Base-by-base conservation (phyloP, 1,140 invertebrate species). In the Arctopsyche grandis region DNA sequence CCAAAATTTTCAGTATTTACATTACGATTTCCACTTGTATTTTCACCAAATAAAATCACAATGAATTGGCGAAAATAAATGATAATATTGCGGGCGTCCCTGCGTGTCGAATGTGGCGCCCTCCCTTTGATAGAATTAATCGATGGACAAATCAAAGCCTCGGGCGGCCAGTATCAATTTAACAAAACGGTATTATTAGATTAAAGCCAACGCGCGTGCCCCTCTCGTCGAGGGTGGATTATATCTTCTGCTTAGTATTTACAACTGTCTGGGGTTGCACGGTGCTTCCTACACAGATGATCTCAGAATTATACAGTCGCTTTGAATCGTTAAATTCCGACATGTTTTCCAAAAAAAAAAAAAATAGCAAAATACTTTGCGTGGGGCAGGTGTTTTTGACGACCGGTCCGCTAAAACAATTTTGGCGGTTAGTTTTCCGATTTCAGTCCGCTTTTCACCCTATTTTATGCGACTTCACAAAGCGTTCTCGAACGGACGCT, bases 111-210 rank as follows among this genome's bases (percentile, higher is more conserved):
- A 66, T 22, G 24, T 66, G 7, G 24, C 12, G 21, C 14, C 43
- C 22, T 29, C 38, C 69, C 69, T 71, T 71, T 71, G 43, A 48
- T 56, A 46, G 52, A 46, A 46, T 16, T 24, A 63, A 76, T 76
- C 74, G 74, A 74, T 74, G 44, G 22, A 74, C 71, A 74, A 74
- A 74, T 74, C 71, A 74, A 74, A 76, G 74, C 74, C 56, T 58
- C 52, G 22, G 74, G 12, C 56, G 48, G 56, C 58, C 21, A 63
- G 74, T 66, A 76, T 76, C 74, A 76, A 76, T 76, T 76, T 76
- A 76, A 76, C 74, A 76, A 76, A 76, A 63, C 24, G 58, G 74
- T 66, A 76, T 76, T 76, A 76, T 76, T 76, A 76, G 74, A 76
- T 76, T 76, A 76, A 76, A 63, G 58, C 74, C 74, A 19, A 44